Evolutionary conservation across 2,113 vertebrate genomes (phyloP).

Genomic region (Lipophrys pholis): DNA sequence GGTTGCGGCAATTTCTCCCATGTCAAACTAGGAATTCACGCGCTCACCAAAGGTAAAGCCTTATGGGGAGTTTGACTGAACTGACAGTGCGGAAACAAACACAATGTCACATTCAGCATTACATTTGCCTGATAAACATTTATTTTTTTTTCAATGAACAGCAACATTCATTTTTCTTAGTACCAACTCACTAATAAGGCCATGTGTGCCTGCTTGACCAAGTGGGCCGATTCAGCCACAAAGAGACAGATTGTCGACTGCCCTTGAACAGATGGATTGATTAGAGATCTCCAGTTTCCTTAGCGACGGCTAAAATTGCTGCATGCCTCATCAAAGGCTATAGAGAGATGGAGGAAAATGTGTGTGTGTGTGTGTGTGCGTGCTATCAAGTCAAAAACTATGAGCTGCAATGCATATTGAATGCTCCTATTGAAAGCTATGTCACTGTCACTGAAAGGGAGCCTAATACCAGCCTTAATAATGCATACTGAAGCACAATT

Average conservation of each 20-base stretch:
- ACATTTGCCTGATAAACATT: conserved; percentile 26
- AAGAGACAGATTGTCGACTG: conserved; percentile 60
- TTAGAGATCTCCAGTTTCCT: conserved; percentile 72
- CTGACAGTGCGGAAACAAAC: too few relatives aligned
- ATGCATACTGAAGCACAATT: conserved; percentile 72
- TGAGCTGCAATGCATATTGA: conserved; percentile 57
- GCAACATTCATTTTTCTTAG: conserved; percentile 38
- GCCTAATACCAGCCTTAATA: conserved; percentile 70
- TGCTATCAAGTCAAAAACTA: conserved; percentile 46
- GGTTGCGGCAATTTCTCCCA: conserved; percentile 99
- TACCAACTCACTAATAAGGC: conserved; percentile 52
- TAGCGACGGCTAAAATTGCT: conserved; percentile 72
- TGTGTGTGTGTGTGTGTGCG: conserved; percentile 4
- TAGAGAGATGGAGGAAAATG: conserved; percentile 23
- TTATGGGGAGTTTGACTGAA: too few relatives aligned
- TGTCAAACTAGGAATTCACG: conserved; percentile 96
- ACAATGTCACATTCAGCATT: neutral
- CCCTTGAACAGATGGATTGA: conserved; percentile 64
- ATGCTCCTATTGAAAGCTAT: conserved; percentile 58
- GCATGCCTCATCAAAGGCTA: conserved; percentile 70
- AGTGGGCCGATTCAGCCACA: conserved; percentile 64
- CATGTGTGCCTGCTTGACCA: conserved; percentile 25
- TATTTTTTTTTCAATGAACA: conserved; percentile 35
- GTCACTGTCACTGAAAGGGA: conserved; percentile 54
- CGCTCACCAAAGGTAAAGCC: conserved; percentile 93